Evolutionary conservation across 2,113 vertebrate genomes (phyloP).

Genomic region (Cisticola juncidis): DNA sequence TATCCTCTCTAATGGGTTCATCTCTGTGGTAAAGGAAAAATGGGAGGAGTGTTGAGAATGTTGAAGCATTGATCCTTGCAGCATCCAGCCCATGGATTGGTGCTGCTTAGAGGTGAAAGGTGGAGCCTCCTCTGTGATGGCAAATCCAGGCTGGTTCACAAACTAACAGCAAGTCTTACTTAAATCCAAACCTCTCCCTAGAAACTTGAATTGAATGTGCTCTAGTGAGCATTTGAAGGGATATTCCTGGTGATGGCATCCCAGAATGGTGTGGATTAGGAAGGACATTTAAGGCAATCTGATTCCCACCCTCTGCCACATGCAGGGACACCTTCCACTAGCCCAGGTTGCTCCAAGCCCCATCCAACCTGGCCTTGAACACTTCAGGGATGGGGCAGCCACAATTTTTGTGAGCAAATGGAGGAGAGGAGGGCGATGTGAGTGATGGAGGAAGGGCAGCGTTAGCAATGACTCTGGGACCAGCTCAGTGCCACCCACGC

Average conservation of each 20-base stretch:
- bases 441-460: background rate
- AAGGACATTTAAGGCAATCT: background rate
- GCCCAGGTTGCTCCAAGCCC: background rate
- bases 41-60: background rate
- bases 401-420: background rate
- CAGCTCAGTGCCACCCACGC: background rate
- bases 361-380: fast-evolving
- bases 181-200: background rate
- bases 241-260: background rate
- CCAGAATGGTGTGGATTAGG: background rate
- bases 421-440: background rate
- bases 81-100: background rate
- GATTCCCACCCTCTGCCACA: background rate
- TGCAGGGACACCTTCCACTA: background rate
- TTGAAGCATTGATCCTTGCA: background rate
- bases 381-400: background rate
- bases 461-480: background rate
- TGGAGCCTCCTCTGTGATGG: background rate
- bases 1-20: fast-evolving
- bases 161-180: background rate
- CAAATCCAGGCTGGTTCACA: background rate
- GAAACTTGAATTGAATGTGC: background rate
- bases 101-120: background rate
- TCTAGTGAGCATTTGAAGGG: background rate
- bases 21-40: background rate